Base-by-base conservation (phyloP, 1,140 invertebrate genomes). In the Belonocnema kinseyi region DNA sequence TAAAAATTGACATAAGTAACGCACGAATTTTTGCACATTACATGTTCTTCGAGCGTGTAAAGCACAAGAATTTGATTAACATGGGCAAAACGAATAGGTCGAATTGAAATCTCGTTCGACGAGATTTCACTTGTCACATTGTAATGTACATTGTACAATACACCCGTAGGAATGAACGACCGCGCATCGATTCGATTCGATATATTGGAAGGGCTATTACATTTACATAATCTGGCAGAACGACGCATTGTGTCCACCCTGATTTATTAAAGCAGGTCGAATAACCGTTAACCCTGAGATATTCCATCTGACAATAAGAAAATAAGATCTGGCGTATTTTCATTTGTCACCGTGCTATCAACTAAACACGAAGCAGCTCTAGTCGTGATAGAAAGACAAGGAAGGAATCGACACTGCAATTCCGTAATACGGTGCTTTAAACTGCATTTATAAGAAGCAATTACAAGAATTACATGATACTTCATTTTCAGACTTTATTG, bases 161-260 rank as follows among this genome's bases (percentile, higher is more conserved):
- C 10, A 72, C 16, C n/a, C n/a, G n/a, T 54, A n/a, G 14, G 14
- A 54, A 54, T 54, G 17, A 54, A 54, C n/a, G 17, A 54, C 17
- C 17, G 53, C 4, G 53, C 53, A 17, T 54, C 53, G 53, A 17
- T 17, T 54, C 8, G 53, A 7, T 17, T 10, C 17, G 14, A 19
- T 66, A 8, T 66, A 21, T 66, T 12, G 8, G 58, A 33, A 46
- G 33, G 33, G 4, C 70, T 56, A 53, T 74, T 78, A 71, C 13
- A 78, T 74, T 74, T 54, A 21, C 56, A 78, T 78, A 74, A 74
- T 78, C 73, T 52, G 66, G 26, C 66, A 50, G 52, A 76, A 52
- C 70, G 26, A 50, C 40, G 72, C 76, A 77, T 52, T 77, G 71
- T 77, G 13, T 73, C 58, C 54, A 72, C 53, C 71, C 52, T 73